These are phyloP conservation scores for Prinia subflava DNA, from an alignment of 2,113 vertebrate genomes.

Conservation along the genomic window DNA sequence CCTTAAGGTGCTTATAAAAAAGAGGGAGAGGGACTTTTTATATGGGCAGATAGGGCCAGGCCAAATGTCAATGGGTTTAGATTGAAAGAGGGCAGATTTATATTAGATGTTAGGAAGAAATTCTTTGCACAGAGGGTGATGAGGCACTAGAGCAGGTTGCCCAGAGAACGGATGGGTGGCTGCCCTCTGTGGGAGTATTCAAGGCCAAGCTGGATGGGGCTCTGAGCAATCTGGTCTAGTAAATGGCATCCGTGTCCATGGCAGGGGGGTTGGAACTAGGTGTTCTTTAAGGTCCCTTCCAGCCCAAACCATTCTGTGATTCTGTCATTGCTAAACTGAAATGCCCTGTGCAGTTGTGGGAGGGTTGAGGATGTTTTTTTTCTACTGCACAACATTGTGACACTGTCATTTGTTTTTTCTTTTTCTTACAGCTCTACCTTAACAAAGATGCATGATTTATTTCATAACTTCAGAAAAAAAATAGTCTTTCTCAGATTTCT, in stretches of 20 bases:
- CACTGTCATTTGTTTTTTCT: rapidly evolving
- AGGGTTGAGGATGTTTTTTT: background rate
- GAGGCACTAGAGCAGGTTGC: background rate
- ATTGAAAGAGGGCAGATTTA: background rate
- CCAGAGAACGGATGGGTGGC: background rate
- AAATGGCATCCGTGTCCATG: background rate
- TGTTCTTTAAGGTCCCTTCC: background rate
- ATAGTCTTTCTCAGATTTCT: background rate
- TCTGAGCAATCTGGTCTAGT: background rate
- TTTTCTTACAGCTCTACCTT: background rate
- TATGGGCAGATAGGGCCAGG: background rate
- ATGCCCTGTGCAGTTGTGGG: background rate
- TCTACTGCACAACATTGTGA: background rate
- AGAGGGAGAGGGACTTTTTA: background rate
- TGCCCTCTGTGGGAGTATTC: background rate
- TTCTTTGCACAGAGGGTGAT: background rate
- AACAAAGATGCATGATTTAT: background rate
- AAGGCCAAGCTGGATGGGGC: background rate
- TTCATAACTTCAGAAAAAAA: background rate
- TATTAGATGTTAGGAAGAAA: background rate
- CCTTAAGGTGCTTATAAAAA: background rate
- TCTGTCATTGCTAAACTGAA: background rate
- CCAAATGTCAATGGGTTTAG: background rate
- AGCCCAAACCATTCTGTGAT: background rate
- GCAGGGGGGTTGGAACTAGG: background rate